A percentile compares a stretch with the other conserved stretches of the same genome.
Evolutionary conservation across 2,113 vertebrate genomes (phyloP).

Genomic region (Rostratula benghalensis): DNA sequence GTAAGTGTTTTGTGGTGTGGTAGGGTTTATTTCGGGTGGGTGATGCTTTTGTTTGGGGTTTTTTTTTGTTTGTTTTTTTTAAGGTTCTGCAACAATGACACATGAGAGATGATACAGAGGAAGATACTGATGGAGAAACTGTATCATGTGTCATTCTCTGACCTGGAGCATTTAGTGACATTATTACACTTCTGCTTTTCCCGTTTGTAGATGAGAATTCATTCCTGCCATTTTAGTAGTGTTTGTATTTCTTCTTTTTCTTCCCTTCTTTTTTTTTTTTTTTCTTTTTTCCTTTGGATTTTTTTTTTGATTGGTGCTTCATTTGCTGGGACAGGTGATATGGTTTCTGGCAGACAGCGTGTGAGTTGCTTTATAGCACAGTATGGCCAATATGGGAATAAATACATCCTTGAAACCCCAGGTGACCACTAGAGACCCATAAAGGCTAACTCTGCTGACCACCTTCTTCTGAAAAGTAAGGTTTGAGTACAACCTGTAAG

Average conservation of each 20-base stretch:
- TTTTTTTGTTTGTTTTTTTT: background rate
- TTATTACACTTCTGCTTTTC: slow-evolving; percentile 1
- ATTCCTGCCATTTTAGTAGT: background rate
- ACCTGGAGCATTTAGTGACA: background rate
- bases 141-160: background rate
- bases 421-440: background rate
- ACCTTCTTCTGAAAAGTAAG: background rate
- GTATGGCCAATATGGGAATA: background rate
- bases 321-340: background rate
- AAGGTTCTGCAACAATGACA: background rate
- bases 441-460: background rate
- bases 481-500: background rate
- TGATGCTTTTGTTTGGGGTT: background rate
- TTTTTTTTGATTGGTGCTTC: background rate
- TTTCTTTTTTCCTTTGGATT: background rate
- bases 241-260: background rate
- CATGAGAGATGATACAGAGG: background rate
- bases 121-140: background rate
- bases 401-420: background rate
- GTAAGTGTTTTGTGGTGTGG: background rate
- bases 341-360: background rate
- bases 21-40: no score
- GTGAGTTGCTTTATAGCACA: background rate
- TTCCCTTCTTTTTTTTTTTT: no score
- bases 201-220: background rate